These are phyloP conservation scores for Phengaris arion DNA, from an alignment of 2,888 invertebrate species.

Conservation along the genomic window DNA sequence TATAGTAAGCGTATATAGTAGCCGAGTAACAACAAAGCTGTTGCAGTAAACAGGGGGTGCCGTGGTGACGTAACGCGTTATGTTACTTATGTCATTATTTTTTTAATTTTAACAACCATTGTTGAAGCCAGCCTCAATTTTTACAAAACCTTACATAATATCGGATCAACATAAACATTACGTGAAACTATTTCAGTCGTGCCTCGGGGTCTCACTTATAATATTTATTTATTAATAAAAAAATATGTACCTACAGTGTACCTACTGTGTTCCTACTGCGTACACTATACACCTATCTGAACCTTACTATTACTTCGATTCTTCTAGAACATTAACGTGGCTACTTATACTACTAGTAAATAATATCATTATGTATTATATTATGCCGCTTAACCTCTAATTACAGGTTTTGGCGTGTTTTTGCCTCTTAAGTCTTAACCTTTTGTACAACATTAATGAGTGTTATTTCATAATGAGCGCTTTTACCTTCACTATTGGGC, in stretches of 20 bases:
- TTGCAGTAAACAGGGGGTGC: background rate
- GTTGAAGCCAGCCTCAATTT: background rate
- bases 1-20: too few species aligned
- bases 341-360: too few species aligned
- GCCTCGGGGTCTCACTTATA: background rate
- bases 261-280: too few species aligned
- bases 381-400: too few species aligned
- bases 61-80: background rate
- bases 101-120: background rate
- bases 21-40: background rate
- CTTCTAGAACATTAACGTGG: too few species aligned
- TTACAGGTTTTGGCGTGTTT: background rate
- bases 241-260: too few species aligned
- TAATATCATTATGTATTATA: too few species aligned
- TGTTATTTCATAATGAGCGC: slow-evolving; percentile 1
- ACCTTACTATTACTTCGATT: too few species aligned
- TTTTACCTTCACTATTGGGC: slow-evolving; percentile 18
- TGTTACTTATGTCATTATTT: slow-evolving; percentile 5
- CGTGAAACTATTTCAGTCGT: background rate
- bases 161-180: slow-evolving; percentile 5
- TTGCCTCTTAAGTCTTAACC: background rate
- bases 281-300: too few species aligned
- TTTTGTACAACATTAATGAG: slow-evolving; percentile 5
- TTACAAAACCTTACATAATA: slow-evolving; percentile 11
- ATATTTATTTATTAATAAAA: too few species aligned